Evolutionary conservation across 2,888 invertebrate genomes (phyloP), one percentile per base, ranked within the genome.

Genomic region (Kryphioiulus occultus): DNA sequence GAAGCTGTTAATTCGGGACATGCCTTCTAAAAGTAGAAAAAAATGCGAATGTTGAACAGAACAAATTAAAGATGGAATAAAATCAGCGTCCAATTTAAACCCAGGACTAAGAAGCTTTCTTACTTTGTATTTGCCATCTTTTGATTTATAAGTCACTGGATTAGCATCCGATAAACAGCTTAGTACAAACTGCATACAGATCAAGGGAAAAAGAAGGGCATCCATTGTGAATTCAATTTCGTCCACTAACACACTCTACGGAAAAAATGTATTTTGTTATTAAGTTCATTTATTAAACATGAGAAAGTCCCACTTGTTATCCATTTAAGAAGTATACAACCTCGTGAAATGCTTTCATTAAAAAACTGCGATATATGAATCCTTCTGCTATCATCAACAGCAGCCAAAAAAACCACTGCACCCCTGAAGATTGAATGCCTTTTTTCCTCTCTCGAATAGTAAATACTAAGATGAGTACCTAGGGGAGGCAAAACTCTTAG

Each of bases 321-420:
- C 68, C 68, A 26, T 68, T 68, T 68, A 68, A 68, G 68, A 10
- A 26, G 68, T 68, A 68, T 68, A 68, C 68, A 68, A 68, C 86
- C 30, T 87, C 87, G 88, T 88, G 87, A 84, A 95, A 95, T 0
- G 95, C 94, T 90, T 95, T 93, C 90, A 92, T 93, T 0, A 87
- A 39, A 42, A 85, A 87, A 35, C 87, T 87, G 30, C 88, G 94
- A 90, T 96, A 95, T 90, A 96, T 95, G 0, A 96, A 93, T 88
- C 95, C 93, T 1, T 96, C 96, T 82, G 95, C 95, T 42, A 98
- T 42, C 0, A 94, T 93, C 87, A 96, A 92, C 0, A 97, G 91
- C 26, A 98, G 93, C 98, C 98, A 99, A 92, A 98, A 98, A 89
- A 98, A 92, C 92, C 98, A 98, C 88, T 97, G 93, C 86, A 96